Evolutionary conservation across 2,113 vertebrate species (phyloP), one percentile per base, ranked within the genome.

Genomic region (Phalacrocorax pelagicus): DNA sequence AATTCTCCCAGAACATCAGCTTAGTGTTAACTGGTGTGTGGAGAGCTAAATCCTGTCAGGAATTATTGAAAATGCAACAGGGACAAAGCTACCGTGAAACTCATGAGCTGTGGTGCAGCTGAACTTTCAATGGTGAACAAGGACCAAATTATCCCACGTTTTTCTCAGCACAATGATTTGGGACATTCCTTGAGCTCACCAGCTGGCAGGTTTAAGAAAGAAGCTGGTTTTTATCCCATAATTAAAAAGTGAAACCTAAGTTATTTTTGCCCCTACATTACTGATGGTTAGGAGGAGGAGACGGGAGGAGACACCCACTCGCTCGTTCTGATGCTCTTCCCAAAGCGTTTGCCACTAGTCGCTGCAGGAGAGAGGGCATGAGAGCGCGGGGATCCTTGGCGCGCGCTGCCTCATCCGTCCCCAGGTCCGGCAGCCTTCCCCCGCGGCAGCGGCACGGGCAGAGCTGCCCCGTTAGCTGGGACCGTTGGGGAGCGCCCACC

Each of bases 111-210:
- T 8, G 40, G 44, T 10, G 42, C 61, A 66, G 72, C 30, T 79
- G 51, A 44, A 7, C 20, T 30, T 7, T 7, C 6, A 18, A 10
- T 4, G 32, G 26, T 21, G 51, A 66, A 12, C 46, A 27, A 54
- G 79, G 66, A 34, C 47, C 40, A 15, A n/a, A n/a, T 20, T 29
- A 20, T 9, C 14, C 19, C 0, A 0, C 16, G 5, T 36, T 40
- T 81, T 44, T 71, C 61, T 78, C 69, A n/a, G 4, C 27, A 18
- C 32, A 12, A 2, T 10, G 19, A 38, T 52, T 1, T 47, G 83
- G 36, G 66, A 42, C 15, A 0, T 1, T 66, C 63, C 81, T 71
- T 15, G 18, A 58, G 46, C 67, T 95, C 54, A 36, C 19, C 71
- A 72, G 62, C 49, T 77, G 88, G 59, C 85, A 49, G 32, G 32